Percentiles rank a stretch among this genome's conserved stretches.
phyloP scores from a whole-genome alignment of 2,113 vertebrate genomes.

The Entosphenus tridentatus region DNA sequence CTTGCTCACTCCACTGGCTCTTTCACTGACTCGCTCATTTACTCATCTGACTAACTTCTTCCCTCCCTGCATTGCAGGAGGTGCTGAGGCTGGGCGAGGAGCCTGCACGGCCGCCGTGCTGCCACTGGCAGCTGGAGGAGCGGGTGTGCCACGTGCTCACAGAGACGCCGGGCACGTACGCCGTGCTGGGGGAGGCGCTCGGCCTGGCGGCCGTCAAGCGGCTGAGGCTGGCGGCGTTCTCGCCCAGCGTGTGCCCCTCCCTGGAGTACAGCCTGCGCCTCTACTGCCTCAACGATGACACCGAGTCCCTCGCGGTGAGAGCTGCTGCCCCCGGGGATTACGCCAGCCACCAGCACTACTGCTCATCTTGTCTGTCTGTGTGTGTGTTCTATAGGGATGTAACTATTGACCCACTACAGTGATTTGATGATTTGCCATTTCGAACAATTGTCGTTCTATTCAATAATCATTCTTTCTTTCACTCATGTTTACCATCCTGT shows the following conservation, averaged over 20 bases:
- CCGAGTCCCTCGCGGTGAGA: slow-evolving; percentile 64
- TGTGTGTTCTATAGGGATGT: too few relatives aligned
- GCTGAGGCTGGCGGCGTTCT: slow-evolving; percentile 65
- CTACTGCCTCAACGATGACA: slow-evolving; percentile 73
- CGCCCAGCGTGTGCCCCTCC: slow-evolving; percentile 46
- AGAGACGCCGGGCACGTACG: slow-evolving; percentile 59
- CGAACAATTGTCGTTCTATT: too few relatives aligned
- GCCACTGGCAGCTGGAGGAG: slow-evolving; percentile 63
- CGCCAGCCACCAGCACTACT: too few relatives aligned
- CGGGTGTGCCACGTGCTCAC: slow-evolving; percentile 76
- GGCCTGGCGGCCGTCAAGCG: slow-evolving; percentile 61
- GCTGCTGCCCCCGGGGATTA: too few relatives aligned
- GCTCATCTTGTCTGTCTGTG: too few relatives aligned
- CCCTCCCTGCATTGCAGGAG: not conserved
- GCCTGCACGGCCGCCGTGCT: slow-evolving; percentile 13
- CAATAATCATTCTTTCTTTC: too few relatives aligned
- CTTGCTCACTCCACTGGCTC: too few relatives aligned
- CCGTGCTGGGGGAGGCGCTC: slow-evolving; percentile 56
- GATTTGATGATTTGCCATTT: too few relatives aligned
- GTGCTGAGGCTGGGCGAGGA: not conserved
- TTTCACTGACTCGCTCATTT: too few relatives aligned
- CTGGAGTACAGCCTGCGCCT: slow-evolving; percentile 70
- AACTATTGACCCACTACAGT: too few relatives aligned
- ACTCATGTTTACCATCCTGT: too few relatives aligned
- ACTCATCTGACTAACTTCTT: too few relatives aligned